Conservation (phyloP, 2,113 vertebrate species). For the Bufo gargarizans region DNA sequence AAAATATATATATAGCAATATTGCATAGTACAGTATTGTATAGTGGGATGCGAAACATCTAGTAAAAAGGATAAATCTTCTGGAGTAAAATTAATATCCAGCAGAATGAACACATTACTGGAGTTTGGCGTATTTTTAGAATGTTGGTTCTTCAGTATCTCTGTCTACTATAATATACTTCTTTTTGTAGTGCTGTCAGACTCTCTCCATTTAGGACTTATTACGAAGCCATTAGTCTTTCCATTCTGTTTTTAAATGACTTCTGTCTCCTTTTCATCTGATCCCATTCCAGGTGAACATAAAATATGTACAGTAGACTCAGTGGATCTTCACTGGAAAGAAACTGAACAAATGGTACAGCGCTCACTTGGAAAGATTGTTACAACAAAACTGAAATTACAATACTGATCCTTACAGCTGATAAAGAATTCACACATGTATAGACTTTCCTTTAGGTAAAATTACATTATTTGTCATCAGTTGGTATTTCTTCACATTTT, state of each 20-base stretch:
- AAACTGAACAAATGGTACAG: conserved; percentile 28
- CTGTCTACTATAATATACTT: conserved; percentile 11
- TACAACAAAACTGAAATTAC: neutral
- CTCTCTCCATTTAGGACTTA: conserved; percentile 34
- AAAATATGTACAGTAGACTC: conserved; percentile 33
- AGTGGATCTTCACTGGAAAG: conserved; percentile 20
- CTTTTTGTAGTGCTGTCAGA: conserved; percentile 18
- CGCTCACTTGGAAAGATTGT: neutral
- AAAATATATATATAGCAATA: no score
- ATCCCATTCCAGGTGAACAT: conserved; percentile 35
- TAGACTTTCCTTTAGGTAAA: neutral
- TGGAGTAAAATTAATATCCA: neutral
- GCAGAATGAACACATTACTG: neutral
- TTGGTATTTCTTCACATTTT: neutral
- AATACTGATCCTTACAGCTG: neutral
- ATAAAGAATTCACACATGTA: neutral
- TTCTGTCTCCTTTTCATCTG: conserved; percentile 34
- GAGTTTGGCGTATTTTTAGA: neutral
- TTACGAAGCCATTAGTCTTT: conserved; percentile 30
- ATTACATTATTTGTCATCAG: neutral
- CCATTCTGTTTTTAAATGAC: conserved; percentile 42
- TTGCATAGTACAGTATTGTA: neutral
- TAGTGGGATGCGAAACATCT: neutral
- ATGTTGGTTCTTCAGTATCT: neutral
- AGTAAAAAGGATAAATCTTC: conserved; percentile 8